Evolutionary conservation across 2,888 invertebrate species (phyloP), one percentile per base, ranked within the genome.

Genomic region (Stenurella melanura): DNA sequence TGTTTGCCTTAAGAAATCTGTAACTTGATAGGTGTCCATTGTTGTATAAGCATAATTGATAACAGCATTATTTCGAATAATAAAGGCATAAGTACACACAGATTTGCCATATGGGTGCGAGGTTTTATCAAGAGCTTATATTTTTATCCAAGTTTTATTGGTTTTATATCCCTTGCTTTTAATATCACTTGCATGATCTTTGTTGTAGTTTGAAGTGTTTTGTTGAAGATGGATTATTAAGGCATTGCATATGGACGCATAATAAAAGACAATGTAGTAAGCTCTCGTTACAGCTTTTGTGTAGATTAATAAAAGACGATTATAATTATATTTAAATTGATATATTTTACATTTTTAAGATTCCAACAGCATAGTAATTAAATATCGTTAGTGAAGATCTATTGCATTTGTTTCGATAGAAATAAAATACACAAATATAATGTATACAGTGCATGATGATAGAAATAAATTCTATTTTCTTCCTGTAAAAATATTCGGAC

Each of bases 141-240:
- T 50, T 50, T 42, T 50, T 50, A n/a, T 50, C 50, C 50, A 5
- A 50, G 50, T 50, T 50, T 50, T 50, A 50, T 50, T 50, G 50
- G 50, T 50, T 50, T 50, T 50, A 50, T n/a, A 50, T 50, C 50
- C 1, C 1, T n/a, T 50, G 50, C n/a, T 50, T 50, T 50, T 50
- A 50, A 50, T n/a, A 50, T n/a, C 50, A 50, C n/a, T 50, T 50
- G n/a, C 50, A 50, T n/a, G 50, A n/a, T n/a, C 50, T 50, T 50
- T 50, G 50, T 50, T 50, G n/a, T 50, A 17, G 15, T 50, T 50
- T 50, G 50, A 50, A 50, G 50, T 50, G 50, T n/a, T 50, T 50
- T 50, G 50, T 50, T 50, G 50, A 50, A n/a, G 50, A 50, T 15
- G 42, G 2, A 11, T 12, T 2, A 12, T n/a, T 6, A 50, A 50